Evolutionary conservation across 2,797 vertebrate species (phyloP), one percentile per base, ranked within the genome.

Genomic region (Hylomyscus alleni): DNA sequence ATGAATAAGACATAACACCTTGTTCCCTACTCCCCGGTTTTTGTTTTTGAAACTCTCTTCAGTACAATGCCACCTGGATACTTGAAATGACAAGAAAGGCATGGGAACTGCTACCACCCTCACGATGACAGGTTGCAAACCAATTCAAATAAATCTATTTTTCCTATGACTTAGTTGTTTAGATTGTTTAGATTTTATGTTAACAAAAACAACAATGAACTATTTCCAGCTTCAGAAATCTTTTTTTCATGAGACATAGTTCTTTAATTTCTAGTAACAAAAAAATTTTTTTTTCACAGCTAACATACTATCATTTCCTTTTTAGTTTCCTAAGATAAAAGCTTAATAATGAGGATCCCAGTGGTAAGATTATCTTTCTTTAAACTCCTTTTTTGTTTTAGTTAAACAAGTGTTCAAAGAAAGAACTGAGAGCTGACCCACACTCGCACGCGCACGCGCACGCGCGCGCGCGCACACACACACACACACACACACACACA

Each of bases 241-340:
- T 82, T 11, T 40, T 92, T 85, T 95, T 65, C 90, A 89, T 50
- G 40, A 83, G 37, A 86, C 86, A 92, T 19, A 6, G 2, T 75
- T 89, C 67, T 95, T 95, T 24, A 92, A 90, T 93, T 12, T 88
- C 50, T 89, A 37, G 6, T 87, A 65, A 95, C 22, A 95, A 78
- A 97, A 94, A 72, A 73, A 20, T 69, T 9, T n/a, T 69, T 9
- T n/a, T 89, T 90, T 95, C 62, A 86, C 78, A 44, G 58, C 88
- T 90, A 95, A 97, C 91, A 89, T 73, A 19, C 0, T 90, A 60
- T 37, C 67, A 44, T 75, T 97, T 69, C 34, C 10, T 94, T 97
- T 88, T 73, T 54, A 26, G 22, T 93, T 93, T 94, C 82, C 37
- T 50, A 84, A 89, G 14, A 85, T 90, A 91, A 88, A 91, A 89